These are phyloP conservation scores for Lobophora halterata DNA, from an alignment of 2,888 invertebrate species.

Conservation along the genomic window DNA sequence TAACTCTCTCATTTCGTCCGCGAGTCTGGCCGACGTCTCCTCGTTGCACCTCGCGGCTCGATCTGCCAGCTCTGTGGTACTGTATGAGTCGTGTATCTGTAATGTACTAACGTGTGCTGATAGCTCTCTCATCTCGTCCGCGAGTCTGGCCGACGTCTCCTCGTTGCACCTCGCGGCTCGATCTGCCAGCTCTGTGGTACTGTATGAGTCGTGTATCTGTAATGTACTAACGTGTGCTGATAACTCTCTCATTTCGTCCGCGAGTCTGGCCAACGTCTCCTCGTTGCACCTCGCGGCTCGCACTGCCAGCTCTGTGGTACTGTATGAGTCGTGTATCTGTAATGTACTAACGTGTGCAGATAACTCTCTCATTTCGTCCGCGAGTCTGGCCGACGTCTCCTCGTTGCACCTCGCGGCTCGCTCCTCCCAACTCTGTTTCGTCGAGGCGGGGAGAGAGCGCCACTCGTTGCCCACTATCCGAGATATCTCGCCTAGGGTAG, in stretches of 20 bases:
- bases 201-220: no score
- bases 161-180: no score
- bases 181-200: no score
- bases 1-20: no score
- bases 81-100: no score
- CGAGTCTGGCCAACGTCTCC: constrained; percentile 1
- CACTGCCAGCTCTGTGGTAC: constrained; percentile 3
- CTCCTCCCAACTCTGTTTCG: constrained; percentile 97
- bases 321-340: no score
- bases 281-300: background rate
- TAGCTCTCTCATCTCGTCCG: background rate
- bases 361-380: constrained; percentile 75
- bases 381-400: constrained; percentile 86
- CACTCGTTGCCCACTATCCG: constrained; percentile 92
- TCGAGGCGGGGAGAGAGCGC: constrained; percentile 92
- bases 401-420: constrained; percentile 94
- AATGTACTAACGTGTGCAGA: constrained; percentile 64
- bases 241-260: constrained; percentile 1
- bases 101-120: background rate
- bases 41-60: no score
- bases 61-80: no score
- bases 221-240: constrained; percentile 2
- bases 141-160: background rate
- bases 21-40: no score
- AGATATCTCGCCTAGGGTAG: constrained; percentile 81